A percentile compares a stretch with the other conserved stretches of the same genome.
Conservation (phyloP, 2,888 invertebrate species). For the Calliopum simillimum region DNA sequence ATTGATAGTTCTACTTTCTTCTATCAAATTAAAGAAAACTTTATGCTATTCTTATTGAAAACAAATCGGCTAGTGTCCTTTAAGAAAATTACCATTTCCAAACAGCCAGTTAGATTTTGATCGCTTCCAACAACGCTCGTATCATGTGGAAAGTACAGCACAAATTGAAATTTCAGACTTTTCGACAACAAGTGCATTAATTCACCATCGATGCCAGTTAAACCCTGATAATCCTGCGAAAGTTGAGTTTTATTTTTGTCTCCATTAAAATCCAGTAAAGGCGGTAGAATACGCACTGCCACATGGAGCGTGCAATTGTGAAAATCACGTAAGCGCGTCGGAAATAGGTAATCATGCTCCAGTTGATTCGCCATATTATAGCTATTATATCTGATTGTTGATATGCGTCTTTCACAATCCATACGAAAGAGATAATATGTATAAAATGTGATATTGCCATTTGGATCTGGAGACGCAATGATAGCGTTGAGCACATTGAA, state of each 20-base stretch:
- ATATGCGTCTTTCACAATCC: constrained; percentile 36
- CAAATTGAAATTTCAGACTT: constrained; percentile 49
- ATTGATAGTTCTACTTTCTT: too few relatives aligned
- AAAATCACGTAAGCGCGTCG: constrained; percentile 42
- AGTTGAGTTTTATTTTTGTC: constrained; percentile 41
- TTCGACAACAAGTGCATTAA: constrained; percentile 50
- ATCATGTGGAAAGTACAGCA: constrained; percentile 43
- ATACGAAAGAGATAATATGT: background rate
- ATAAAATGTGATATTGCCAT: constrained; percentile 11
- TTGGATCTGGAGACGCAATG: background rate
- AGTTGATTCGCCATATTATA: background rate
- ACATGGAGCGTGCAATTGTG: constrained; percentile 48
- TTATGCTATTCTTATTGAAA: too few relatives aligned
- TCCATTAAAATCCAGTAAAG: constrained; percentile 50
- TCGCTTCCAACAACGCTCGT: constrained; percentile 43
- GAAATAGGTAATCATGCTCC: constrained; percentile 44
- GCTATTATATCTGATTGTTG: constrained; percentile 43
- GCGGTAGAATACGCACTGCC: constrained; percentile 49
- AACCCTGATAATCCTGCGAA: constrained; percentile 40
- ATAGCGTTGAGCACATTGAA: constrained; percentile 23
- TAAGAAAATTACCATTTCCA: constrained; percentile 45
- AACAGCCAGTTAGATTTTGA: constrained; percentile 48
- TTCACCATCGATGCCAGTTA: constrained; percentile 55
- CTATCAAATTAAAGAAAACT: too few relatives aligned
- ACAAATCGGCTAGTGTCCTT: background rate